Base-by-base conservation (phyloP, 1,140 invertebrate genomes). In the Mesaphorura yosii region DNA sequence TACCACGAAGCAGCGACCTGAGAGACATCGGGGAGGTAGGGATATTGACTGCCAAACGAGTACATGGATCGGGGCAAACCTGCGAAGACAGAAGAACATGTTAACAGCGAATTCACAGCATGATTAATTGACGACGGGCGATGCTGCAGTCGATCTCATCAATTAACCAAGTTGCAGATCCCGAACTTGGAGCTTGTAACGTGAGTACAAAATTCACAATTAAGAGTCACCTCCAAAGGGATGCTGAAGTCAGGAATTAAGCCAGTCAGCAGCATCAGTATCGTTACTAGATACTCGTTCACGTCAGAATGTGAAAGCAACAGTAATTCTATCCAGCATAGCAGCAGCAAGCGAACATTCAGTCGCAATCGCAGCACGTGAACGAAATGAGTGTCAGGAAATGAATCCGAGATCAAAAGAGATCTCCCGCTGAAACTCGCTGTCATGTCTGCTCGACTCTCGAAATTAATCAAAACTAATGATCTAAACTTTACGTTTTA, bases 1-100 rank as follows among this genome's bases (percentile, higher is more conserved):
- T 76, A 93, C 90, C 89, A 94, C 67, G 87, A 83, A 47, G 84
- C 85, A 64, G n/a, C n/a, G n/a, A 92, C 86, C 78, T 91, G 88
- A 67, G 88, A 84, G 78, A 93, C 90, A 71, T 95, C 91, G 58
- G 89, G 86, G 71, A 93, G 83, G 74, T 92, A 93, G 41, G 88
- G 84, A 71, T 94, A 94, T 70, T 88, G 89, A 64, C 79, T 81
- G 64, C 84, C 77, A 68, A 91, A 90, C 50, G 88, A 82, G 73
- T 93, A 93, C 79, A 93, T 85, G 12, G 87, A 85, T 70, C 89
- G 78, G 58, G 88, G 85, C 62, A 93, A 75, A 67, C 88, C 88
- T 83, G 77, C 57, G 78, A 79, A 60, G 64, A 45, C 49, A 51
- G 10, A 53, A 40, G 52, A 26, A 44, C 40, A 42, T 42, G n/a